phyloP scores from a whole-genome alignment of 2,797 vertebrate species.

The Acanthornis magna region DNA sequence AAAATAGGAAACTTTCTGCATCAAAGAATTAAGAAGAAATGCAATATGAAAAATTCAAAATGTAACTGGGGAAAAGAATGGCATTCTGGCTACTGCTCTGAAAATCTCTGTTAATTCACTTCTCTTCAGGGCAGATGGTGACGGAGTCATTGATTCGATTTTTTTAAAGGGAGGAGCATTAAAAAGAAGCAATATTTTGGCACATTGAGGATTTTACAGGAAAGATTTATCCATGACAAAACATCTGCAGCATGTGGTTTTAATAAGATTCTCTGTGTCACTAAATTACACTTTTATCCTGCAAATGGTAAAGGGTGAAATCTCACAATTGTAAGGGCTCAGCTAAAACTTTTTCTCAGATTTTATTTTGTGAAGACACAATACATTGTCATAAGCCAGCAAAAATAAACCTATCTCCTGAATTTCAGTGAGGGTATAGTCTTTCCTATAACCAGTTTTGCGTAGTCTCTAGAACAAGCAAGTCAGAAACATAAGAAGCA shows the following conservation, averaged over 20 bases:
- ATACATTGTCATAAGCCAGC: not conserved
- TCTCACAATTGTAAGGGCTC: not conserved
- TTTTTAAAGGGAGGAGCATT: not conserved
- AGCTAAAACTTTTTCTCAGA: not conserved
- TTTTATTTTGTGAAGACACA: not conserved
- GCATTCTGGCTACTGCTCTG: not conserved
- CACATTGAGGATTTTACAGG: not conserved
- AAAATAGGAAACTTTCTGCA: not conserved
- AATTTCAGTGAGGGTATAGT: not conserved
- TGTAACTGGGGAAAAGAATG: accelerated
- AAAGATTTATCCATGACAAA: not conserved
- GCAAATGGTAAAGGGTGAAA: not conserved
- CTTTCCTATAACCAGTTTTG: not conserved
- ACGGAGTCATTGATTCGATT: not conserved
- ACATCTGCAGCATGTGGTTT: not conserved
- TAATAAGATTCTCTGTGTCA: not conserved
- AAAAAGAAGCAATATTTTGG: not conserved
- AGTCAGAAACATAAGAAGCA: not conserved
- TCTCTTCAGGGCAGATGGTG: not conserved
- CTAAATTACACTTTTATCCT: not conserved
- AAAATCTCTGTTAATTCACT: not conserved
- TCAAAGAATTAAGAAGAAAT: not conserved
- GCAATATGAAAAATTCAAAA: not conserved
- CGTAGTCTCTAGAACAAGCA: not conserved
- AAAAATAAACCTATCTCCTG: not conserved